phyloP scores from a whole-genome alignment of 2,113 vertebrate genomes.

The Bubalus kerabau region DNA sequence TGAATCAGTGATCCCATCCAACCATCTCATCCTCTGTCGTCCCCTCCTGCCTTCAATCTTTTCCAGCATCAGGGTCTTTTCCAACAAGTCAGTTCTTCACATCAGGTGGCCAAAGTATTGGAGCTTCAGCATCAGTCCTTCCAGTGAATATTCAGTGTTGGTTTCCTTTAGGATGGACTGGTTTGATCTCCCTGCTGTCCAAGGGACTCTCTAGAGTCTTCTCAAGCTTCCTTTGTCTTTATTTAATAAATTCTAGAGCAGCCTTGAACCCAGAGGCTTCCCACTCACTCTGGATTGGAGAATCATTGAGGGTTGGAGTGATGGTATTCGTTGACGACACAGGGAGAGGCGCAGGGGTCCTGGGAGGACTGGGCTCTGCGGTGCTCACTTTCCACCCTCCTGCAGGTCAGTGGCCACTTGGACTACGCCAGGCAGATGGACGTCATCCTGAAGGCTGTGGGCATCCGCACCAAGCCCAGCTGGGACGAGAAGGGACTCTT shows the following conservation, averaged over 20 bases:
- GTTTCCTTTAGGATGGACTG: neutral
- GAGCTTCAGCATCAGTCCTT: neutral
- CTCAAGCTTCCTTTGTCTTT: neutral
- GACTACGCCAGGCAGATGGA: slow-evolving; percentile 99
- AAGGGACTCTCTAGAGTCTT: neutral
- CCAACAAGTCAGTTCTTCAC: neutral
- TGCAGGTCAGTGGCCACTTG: slow-evolving; percentile 93
- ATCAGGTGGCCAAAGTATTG: neutral
- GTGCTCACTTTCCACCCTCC: neutral
- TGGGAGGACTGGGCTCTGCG: neutral
- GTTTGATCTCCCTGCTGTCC: neutral
- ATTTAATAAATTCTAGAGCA: neutral
- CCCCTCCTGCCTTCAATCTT: fast-evolving
- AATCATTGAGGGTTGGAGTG: neutral
- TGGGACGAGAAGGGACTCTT: slow-evolving; percentile 71
- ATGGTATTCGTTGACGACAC: neutral
- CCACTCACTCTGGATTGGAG: neutral
- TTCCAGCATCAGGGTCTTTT: neutral
- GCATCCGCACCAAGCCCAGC: slow-evolving; percentile 84
- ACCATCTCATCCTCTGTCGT: neutral
- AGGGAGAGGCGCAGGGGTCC: neutral
- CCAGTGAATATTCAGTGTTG: neutral
- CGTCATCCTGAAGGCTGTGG: slow-evolving; percentile 89
- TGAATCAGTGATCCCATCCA: neutral
- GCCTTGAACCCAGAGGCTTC: neutral